Base-by-base conservation (phyloP, 2,797 vertebrate genomes). In the Pseudomugil tenellus region DNA sequence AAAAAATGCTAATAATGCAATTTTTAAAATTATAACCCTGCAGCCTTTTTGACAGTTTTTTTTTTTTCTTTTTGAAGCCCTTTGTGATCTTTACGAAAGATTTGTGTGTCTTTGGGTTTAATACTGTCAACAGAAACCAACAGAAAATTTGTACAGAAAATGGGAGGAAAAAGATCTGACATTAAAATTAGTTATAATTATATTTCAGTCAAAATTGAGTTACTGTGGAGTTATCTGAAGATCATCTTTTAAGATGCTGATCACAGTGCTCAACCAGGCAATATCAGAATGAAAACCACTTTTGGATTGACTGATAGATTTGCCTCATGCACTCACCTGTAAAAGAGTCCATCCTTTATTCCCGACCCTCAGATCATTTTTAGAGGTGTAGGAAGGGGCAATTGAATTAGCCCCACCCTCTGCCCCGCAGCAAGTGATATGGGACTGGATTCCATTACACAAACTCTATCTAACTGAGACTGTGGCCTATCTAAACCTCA, bases 361-460 rank as follows among this genome's bases (percentile, higher is more conserved):
- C 72, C 56, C 1, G 2, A 69, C 72, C 66, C 76, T 69, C 70
- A 69, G 78, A 83, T 85, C 67, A 70, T 80, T 84, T 60, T 79
- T 58, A 72, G 74, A 77, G 75, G 79, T 88, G 81, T 70, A 68
- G 87, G 81, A 57, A 65, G 67, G 73, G 87, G 80, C 76, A 89
- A 92, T 91, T 76, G 77, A 90, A 89, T 92, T 90, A 91, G 79
- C 83, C 80, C 86, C 84, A 67, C 84, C 78, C 85, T 80, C 73
- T 26, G 48, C 77, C 77, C 87, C 76, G 77, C 53, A 73, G 77
- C 74, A 57, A 87, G 77, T 65, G 72, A 90, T 87, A 79, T 88
- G 88, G 82, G 86, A 89, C 85, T 87, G 89, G 87, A 92, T 93
- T 91, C 91, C 90, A 91, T 93, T 91, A 93, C 89, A 91, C 81